phyloP scores from a whole-genome alignment of 2,797 vertebrate species.

The Ficedula albicollis region DNA sequence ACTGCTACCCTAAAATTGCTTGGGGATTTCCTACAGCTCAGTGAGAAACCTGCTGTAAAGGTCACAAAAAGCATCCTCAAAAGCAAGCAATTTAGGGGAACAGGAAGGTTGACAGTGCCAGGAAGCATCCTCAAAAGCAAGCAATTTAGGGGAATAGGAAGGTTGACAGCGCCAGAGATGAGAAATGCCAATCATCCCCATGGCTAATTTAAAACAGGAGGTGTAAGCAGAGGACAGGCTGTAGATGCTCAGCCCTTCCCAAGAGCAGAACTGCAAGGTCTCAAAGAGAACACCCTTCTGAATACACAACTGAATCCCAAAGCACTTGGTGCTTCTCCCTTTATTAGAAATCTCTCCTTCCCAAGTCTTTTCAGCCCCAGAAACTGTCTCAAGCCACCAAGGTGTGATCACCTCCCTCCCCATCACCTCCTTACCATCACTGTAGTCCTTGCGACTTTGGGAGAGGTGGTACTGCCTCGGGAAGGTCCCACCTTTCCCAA shows the following conservation, averaged over 20 bases:
- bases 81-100: neutral
- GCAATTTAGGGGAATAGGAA: neutral
- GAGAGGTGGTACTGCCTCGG: slow-evolving; percentile 90
- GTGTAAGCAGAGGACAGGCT: neutral
- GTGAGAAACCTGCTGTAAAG: neutral
- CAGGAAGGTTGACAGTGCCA: neutral
- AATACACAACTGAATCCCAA: neutral
- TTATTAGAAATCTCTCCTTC: neutral
- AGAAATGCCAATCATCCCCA: neutral
- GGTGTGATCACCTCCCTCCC: neutral
- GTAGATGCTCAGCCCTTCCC: neutral
- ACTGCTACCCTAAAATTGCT: neutral
- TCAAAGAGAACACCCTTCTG: neutral
- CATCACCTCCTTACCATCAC: slow-evolving; percentile 80
- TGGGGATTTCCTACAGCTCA: neutral
- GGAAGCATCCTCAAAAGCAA: neutral
- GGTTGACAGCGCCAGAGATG: neutral
- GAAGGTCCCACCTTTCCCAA: slow-evolving; percentile 91
- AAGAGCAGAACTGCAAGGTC: neutral
- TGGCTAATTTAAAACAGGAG: neutral
- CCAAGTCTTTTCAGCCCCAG: neutral
- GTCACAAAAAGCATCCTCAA: neutral
- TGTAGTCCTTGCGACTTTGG: slow-evolving; percentile 89
- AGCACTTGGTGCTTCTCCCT: neutral
- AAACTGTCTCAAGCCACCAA: neutral